These are phyloP conservation scores for Pseudocheirus occidentalis DNA, from an alignment of 2,797 vertebrate species.

Conservation along the genomic window DNA sequence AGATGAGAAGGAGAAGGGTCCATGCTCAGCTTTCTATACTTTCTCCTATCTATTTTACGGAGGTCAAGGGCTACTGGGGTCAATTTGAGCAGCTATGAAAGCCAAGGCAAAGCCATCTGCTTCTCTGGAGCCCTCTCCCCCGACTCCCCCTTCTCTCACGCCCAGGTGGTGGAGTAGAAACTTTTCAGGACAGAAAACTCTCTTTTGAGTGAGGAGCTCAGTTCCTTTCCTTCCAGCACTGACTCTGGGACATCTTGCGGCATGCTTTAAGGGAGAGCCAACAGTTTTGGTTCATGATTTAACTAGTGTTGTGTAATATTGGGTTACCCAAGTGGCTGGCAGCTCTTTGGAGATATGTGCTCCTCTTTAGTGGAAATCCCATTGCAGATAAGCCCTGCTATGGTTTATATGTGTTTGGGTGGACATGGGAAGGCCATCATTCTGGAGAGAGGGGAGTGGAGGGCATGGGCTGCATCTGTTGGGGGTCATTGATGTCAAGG, in stretches of 20 bases:
- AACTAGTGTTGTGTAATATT: not conserved
- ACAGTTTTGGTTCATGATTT: not conserved
- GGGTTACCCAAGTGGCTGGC: not conserved
- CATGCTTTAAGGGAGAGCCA: constrained; percentile 11
- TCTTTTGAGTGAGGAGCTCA: not conserved
- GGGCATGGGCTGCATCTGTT: not conserved
- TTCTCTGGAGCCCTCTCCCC: not conserved
- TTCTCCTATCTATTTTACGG: not conserved
- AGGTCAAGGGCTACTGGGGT: not conserved
- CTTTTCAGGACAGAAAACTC: not conserved
- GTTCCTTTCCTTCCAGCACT: not conserved
- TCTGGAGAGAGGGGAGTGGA: not conserved
- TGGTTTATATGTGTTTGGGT: not conserved
- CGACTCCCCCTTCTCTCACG: not conserved
- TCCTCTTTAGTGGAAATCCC: not conserved
- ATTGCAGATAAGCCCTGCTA: not conserved
- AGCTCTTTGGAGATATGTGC: not conserved
- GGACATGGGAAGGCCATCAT: not conserved
- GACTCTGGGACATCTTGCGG: not conserved
- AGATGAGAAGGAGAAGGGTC: not conserved
- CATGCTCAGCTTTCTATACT: not conserved
- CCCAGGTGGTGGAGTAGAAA: not conserved
- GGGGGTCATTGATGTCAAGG: not conserved
- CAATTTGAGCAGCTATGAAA: not conserved
- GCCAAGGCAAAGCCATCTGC: not conserved